Evolutionary conservation across 2,113 vertebrate species (phyloP).

Genomic region (Antigone vipio): DNA sequence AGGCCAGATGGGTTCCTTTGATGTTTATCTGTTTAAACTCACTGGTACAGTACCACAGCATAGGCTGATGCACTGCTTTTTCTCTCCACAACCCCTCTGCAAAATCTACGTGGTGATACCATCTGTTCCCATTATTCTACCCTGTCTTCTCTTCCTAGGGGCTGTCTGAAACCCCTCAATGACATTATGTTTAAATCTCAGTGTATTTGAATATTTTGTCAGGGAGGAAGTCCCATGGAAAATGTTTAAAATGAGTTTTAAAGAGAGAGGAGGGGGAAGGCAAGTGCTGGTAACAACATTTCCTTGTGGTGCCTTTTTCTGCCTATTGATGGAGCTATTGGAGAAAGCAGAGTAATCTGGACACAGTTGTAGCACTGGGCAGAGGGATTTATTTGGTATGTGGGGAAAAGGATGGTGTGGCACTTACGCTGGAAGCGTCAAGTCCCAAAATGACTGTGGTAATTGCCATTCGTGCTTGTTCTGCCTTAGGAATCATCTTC

Average conservation of each 20-base stretch:
- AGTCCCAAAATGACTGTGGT: background rate
- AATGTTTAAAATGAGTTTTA: background rate
- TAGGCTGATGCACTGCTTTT: background rate
- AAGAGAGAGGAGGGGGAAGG: background rate
- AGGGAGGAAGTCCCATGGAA: background rate
- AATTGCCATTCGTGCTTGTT: background rate
- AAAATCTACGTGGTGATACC: background rate
- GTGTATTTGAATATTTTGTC: background rate
- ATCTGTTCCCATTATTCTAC: background rate
- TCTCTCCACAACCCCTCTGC: background rate
- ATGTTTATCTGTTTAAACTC: constrained; percentile 52
- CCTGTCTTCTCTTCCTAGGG: background rate
- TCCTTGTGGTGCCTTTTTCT: background rate
- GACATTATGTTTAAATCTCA: background rate
- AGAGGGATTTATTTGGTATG: background rate
- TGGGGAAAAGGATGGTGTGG: background rate
- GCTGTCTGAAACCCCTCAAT: background rate
- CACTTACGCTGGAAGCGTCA: background rate
- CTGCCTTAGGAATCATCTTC: background rate
- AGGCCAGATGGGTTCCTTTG: constrained; percentile 43
- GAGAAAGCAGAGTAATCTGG: background rate
- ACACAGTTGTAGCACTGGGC: background rate
- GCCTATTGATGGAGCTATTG: background rate
- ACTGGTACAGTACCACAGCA: background rate
- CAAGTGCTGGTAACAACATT: background rate